Evolutionary conservation across 2,113 vertebrate genomes (phyloP).

Genomic region (Alaudala cheleensis): DNA sequence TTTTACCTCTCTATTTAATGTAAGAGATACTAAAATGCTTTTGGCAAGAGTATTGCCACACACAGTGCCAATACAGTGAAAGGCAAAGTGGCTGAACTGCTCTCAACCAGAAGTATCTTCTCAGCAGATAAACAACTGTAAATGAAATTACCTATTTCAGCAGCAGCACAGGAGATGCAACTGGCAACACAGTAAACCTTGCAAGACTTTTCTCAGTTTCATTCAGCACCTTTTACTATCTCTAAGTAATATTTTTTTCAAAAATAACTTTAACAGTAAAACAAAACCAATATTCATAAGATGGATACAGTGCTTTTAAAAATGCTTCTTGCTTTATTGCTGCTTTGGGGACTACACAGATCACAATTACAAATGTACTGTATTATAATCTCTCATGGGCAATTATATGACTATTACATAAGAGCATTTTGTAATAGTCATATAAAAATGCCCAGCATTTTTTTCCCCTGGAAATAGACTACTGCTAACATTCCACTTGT

Average conservation of each 20-base stretch:
- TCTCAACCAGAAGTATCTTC: neutral
- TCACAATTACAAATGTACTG: neutral
- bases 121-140: neutral
- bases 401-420: neutral
- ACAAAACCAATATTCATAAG: neutral
- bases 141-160: neutral
- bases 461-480: conserved; percentile 32
- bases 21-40: neutral
- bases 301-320: neutral
- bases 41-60: neutral
- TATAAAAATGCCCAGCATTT: too few relatives aligned
- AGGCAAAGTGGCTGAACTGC: neutral
- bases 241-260: neutral
- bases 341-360: neutral
- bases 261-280: neutral
- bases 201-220: neutral
- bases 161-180: neutral
- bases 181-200: neutral
- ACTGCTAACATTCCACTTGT: neutral
- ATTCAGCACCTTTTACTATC: neutral
- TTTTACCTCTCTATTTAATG: neutral
- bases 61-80: neutral
- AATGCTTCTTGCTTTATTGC: neutral
- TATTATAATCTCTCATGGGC: neutral
- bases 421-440: neutral